Evolutionary conservation across 37 sponge, comb jelly and placozoan species (phyloP), one percentile per base, ranked within the genome.

Genomic region (Haliclona indistincta): DNA sequence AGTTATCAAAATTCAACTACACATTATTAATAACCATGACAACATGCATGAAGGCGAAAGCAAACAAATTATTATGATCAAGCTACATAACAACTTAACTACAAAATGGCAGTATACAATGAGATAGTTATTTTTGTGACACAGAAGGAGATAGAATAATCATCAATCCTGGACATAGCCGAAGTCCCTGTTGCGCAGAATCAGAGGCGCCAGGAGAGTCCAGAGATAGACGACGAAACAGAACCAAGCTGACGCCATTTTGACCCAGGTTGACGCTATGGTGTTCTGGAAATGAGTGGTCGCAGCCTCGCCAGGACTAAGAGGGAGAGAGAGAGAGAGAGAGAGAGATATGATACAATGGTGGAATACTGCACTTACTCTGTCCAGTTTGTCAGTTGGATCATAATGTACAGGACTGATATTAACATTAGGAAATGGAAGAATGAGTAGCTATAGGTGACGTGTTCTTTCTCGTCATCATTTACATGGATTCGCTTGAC

Each of bases 381-480:
- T 56, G 68, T 88, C 99, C 99, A 98, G 83, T 93, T 92, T 69
- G 99, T 98, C 25, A 98, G 85, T 54, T 89, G 92, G 86, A 98
- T 84, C 99, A 98, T 98, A 34, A 90, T 41, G 76, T 89, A 98
- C 56, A 98, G 87, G 5, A 87, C 55, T 2, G 91, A 90, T 36
- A 95, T 79, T 78, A 93, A 70, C 81, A 92, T 90, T 78, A 98
- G 68, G 76, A 92, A 90, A 75, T 98, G 99, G 80, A 93, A 98
- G 91, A 98, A 98, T 22, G 96, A 88, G 81, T 98, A 98, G 58
- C 89, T 92, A 84, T 98, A 98, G 0, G 94, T 90, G 41, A 98
- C 99, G 13, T 79, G 44, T 19, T 90, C 81, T 63, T 89, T 81
- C 78, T 98, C 99, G 55, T 95, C 89, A 69, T 98, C 89, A 7